Conservation (phyloP, 2,797 vertebrate genomes). For the Loriculus beryllinus region DNA sequence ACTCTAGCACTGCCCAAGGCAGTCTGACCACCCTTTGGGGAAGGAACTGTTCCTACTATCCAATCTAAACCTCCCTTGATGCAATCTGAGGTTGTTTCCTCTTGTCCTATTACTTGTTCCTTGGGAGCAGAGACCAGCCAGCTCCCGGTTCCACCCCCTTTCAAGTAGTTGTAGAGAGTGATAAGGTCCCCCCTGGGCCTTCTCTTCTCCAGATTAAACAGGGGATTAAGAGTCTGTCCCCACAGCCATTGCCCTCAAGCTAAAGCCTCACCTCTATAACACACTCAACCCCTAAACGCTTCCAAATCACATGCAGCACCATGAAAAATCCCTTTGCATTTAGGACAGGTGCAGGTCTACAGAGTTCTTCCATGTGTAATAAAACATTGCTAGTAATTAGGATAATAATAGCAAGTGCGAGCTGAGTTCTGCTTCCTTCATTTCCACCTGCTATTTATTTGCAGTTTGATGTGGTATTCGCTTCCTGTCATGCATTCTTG, state of each 20-base stretch:
- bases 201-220: background rate
- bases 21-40: background rate
- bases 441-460: conserved; percentile 49
- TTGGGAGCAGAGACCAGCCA: background rate
- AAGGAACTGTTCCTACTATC: background rate
- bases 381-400: conserved; percentile 36
- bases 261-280: background rate
- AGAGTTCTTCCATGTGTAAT: background rate
- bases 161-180: background rate
- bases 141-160: background rate
- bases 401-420: conserved; percentile 51
- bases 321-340: background rate
- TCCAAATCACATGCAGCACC: background rate
- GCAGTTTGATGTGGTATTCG: conserved; percentile 60
- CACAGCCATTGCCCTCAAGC: background rate
- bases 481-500: conserved; percentile 41
- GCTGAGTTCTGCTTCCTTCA: conserved; percentile 41
- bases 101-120: background rate
- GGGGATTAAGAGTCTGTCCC: background rate
- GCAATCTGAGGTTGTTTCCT: background rate
- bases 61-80: background rate
- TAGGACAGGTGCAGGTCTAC: background rate
- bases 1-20: background rate
- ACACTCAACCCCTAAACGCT: background rate
- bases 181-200: background rate